phyloP scores from a whole-genome alignment of 1,140 invertebrate species.

The Rhopalosiphum padi region DNA sequence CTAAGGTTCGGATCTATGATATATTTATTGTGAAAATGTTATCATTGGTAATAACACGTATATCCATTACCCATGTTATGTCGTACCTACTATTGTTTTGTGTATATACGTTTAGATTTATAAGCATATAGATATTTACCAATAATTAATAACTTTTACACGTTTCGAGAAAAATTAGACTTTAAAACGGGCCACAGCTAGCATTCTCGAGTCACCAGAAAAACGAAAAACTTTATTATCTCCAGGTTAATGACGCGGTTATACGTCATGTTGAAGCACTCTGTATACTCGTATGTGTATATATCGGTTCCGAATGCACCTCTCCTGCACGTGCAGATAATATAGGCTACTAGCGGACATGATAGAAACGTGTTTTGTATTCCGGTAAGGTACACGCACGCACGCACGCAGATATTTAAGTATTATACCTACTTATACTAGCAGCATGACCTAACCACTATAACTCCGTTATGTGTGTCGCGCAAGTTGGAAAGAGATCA shows the following conservation, averaged over 20 bases:
- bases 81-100: no score
- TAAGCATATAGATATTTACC: no score
- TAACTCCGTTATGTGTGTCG: background rate
- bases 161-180: background rate
- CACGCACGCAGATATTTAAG: background rate
- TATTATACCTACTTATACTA: background rate
- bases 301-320: background rate
- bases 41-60: no score
- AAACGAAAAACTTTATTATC: background rate
- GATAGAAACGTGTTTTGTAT: conserved; percentile 9
- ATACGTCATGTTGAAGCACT: no score
- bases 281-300: background rate
- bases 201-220: background rate
- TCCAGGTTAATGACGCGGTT: no score
- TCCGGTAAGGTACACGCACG: background rate
- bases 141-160: no score
- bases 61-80: no score
- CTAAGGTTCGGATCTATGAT: no score
- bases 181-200: background rate
- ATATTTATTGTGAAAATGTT: no score
- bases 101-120: no score
- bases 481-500: background rate
- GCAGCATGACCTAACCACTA: background rate
- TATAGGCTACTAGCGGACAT: background rate
- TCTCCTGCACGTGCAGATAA: conserved; percentile 10